Percentiles rank a stretch among this genome's conserved stretches.
Evolutionary conservation across 2,888 invertebrate species (phyloP).

Genomic region (Pinctada fucata): DNA sequence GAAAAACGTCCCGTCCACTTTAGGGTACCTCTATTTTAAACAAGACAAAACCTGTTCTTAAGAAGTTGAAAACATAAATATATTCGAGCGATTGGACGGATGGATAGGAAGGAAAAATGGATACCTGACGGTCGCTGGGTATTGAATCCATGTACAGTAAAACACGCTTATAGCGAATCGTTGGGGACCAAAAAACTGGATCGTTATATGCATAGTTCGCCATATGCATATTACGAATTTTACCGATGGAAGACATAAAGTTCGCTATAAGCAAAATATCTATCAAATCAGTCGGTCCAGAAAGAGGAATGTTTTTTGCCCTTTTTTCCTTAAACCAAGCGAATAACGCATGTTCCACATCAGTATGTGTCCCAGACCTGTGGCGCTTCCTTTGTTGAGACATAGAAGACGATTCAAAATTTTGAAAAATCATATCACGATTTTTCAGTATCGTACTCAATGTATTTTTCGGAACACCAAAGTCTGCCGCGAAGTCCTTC

Average conservation of each 20-base stretch:
- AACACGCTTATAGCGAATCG: constrained; percentile 3
- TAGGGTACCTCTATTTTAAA: too few species aligned
- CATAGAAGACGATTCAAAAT: constrained; percentile 1
- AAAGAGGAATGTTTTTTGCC: constrained; percentile 1
- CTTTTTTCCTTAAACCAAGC: neutral
- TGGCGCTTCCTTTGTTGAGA: neutral
- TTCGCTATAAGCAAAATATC: neutral
- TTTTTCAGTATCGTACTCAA: neutral
- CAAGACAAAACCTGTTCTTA: too few species aligned
- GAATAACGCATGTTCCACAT: neutral
- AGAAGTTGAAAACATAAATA: too few species aligned
- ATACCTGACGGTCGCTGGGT: neutral
- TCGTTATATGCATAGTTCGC: neutral
- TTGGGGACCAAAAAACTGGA: neutral
- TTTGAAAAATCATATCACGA: neutral
- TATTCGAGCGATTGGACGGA: too few species aligned
- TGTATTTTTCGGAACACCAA: neutral
- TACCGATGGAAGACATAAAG: neutral
- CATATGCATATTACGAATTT: constrained; percentile 1
- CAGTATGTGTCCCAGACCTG: neutral
- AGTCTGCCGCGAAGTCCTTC: too few species aligned
- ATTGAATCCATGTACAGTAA: neutral
- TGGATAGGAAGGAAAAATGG: neutral
- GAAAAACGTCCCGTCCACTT: too few species aligned
- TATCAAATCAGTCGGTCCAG: neutral